Evolutionary conservation across 23 tunicate species (phyloP).

Genomic region (Corella eumyota): DNA sequence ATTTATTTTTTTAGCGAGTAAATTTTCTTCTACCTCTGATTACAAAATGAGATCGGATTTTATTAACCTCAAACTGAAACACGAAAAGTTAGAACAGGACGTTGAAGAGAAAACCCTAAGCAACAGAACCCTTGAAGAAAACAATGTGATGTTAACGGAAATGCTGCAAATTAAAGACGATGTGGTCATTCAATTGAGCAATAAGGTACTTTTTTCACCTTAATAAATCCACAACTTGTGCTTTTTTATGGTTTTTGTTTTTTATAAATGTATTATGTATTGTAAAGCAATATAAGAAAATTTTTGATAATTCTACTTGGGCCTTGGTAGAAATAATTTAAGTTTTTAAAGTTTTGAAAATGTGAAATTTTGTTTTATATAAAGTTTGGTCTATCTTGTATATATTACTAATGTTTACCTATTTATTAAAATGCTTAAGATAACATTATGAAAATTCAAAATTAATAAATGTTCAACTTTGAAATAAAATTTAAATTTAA

Average conservation of each 20-base stretch:
- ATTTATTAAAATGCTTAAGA: no score
- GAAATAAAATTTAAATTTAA: neutral
- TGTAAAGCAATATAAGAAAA: no score
- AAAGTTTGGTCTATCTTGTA: no score
- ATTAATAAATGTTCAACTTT: neutral
- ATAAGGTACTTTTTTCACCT: conserved; percentile 22
- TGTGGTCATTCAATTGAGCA: conserved; percentile 44
- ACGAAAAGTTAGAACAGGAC: conserved; percentile 43
- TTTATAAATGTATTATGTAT: neutral
- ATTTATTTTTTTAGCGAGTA: no score
- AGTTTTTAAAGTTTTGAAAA: no score
- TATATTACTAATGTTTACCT: no score
- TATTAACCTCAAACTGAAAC: conserved; percentile 21
- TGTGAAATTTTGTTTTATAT: no score
- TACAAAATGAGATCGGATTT: conserved; percentile 37
- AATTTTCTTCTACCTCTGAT: no score
- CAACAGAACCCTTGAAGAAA: conserved; percentile 13
- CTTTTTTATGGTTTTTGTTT: neutral
- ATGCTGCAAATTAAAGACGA: conserved; percentile 52
- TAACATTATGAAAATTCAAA: no score
- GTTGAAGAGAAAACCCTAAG: neutral
- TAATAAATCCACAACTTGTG: neutral
- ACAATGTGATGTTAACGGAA: conserved; percentile 32
- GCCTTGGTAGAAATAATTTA: no score
- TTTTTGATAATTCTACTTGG: no score